A percentile compares a stretch with the other conserved stretches of the same genome.
Conservation (phyloP, 2,797 vertebrate genomes). For the Sylvilagus floridanus region DNA sequence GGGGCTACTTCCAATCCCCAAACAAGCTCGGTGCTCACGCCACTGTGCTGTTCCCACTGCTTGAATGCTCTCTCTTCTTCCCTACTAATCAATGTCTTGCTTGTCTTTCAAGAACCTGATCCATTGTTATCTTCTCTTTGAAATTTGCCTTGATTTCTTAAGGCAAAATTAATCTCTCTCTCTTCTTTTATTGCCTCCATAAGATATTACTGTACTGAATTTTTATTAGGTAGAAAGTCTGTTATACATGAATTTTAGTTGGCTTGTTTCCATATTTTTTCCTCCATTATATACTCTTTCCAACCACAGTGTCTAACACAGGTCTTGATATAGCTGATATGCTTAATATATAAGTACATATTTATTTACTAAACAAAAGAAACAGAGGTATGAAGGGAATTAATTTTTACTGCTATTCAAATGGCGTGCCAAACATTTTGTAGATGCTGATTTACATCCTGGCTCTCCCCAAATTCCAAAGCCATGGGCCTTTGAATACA, state of each 20-base stretch:
- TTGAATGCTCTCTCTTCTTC: background rate
- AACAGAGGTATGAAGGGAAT: background rate
- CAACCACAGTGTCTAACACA: background rate
- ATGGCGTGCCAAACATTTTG: background rate
- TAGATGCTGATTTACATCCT: background rate
- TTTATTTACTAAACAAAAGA: background rate
- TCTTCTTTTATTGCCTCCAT: background rate
- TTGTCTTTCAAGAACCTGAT: background rate
- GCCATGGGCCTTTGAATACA: background rate
- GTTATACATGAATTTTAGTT: background rate
- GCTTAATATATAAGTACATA: background rate
- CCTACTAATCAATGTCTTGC: background rate
- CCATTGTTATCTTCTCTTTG: background rate
- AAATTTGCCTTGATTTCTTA: conserved; percentile 45
- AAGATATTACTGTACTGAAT: background rate
- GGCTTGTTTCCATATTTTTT: background rate
- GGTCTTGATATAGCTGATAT: background rate
- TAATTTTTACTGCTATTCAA: background rate
- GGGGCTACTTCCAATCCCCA: background rate
- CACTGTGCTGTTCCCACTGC: background rate
- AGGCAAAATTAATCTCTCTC: background rate
- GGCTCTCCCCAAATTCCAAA: background rate
- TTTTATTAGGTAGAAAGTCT: conserved; percentile 13
- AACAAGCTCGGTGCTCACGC: background rate
- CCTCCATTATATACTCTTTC: background rate